Percentiles rank a stretch among this genome's conserved stretches.
These are phyloP conservation scores for Hafferia zeledoni DNA, from an alignment of 2,797 vertebrate genomes.

Conservation along the genomic window DNA sequence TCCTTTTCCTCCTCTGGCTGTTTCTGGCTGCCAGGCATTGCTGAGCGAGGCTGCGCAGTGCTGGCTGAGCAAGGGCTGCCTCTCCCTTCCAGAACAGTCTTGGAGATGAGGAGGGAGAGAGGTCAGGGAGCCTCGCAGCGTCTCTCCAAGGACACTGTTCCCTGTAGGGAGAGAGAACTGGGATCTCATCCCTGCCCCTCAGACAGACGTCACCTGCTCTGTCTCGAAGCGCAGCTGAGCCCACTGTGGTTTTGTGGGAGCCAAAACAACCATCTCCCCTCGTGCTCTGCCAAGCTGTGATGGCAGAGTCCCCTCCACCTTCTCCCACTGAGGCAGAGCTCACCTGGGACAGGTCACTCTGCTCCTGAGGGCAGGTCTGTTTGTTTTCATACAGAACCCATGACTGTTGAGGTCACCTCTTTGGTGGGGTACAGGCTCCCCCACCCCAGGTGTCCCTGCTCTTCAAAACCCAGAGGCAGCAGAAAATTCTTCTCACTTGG, in stretches of 20 bases:
- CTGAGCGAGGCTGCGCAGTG: constrained; percentile 13
- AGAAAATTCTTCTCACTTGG: constrained; percentile 28
- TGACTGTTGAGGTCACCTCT: background rate
- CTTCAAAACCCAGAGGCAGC: constrained; percentile 29
- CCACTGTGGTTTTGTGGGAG: background rate
- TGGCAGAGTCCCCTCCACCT: background rate
- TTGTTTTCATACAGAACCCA: background rate
- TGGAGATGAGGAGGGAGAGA: background rate
- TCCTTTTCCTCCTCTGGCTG: constrained; percentile 24
- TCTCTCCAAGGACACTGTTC: background rate
- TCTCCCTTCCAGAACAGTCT: constrained; percentile 45
- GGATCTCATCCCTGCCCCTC: background rate
- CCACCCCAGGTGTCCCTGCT: background rate
- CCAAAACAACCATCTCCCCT: background rate
- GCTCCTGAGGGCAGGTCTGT: background rate
- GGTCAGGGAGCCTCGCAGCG: background rate
- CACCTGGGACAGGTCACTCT: background rate
- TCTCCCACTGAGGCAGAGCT: background rate
- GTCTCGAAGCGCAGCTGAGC: background rate
- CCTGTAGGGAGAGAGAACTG: background rate
- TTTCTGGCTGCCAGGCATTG: constrained; percentile 32
- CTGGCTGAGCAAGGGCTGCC: constrained; percentile 20
- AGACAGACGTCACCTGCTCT: background rate
- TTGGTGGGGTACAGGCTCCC: background rate
- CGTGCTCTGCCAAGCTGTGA: background rate